Conservation (phyloP, 1,140 invertebrate species). For the Andricus grossulariae region DNA sequence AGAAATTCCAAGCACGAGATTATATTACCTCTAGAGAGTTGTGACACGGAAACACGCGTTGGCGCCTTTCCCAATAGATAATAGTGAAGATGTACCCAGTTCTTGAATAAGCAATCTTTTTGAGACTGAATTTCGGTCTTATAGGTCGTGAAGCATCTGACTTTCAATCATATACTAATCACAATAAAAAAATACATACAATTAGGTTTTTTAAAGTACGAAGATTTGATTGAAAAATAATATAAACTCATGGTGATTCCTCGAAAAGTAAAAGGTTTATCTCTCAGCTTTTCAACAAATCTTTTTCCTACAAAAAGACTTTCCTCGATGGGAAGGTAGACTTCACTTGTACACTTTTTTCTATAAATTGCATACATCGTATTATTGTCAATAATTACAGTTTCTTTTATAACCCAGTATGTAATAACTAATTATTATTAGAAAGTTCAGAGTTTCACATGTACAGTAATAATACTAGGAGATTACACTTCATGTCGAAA, state of each 20-base stretch:
- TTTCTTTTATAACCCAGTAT: constrained; percentile 6
- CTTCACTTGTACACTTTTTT: too few species aligned
- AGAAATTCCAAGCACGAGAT: constrained; percentile 26
- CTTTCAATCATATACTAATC: too few species aligned
- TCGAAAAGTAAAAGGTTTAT: too few species aligned
- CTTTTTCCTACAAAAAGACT: too few species aligned
- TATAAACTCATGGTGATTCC: too few species aligned
- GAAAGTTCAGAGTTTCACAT: background rate
- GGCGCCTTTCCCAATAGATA: constrained; percentile 27
- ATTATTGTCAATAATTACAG: background rate
- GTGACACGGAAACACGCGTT: constrained; percentile 23
- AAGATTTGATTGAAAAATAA: too few species aligned
- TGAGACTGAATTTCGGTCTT: background rate
- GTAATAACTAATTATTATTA: constrained; percentile 21
- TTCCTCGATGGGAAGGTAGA: too few species aligned
- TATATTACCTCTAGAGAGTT: constrained; percentile 14
- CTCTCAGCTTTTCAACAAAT: too few species aligned
- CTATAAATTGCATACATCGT: too few species aligned
- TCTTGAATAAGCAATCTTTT: constrained; percentile 29
- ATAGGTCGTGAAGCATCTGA: too few species aligned
- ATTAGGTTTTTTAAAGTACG: too few species aligned
- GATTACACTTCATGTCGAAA: constrained; percentile 17
- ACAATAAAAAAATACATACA: too few species aligned
- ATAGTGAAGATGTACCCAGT: constrained; percentile 17
- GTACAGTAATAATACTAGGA: background rate